A percentile compares a stretch with the other conserved stretches of the same genome.
Conservation (phyloP, 2,888 invertebrate species). For the Cryptosula pallasiana region DNA sequence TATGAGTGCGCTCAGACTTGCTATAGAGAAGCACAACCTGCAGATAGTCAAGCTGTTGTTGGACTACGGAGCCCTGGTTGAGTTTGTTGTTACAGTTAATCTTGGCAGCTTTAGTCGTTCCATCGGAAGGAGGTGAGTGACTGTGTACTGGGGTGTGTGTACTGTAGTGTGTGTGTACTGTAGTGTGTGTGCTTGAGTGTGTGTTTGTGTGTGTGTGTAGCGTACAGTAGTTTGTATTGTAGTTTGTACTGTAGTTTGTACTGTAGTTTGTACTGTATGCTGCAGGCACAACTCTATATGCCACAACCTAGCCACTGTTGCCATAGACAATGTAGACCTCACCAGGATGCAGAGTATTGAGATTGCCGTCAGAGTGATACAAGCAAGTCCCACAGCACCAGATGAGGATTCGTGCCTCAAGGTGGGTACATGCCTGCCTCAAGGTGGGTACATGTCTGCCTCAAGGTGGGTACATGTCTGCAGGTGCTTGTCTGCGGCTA, state of each 20-base stretch:
- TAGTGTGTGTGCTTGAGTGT: too few species aligned
- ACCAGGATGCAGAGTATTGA: background rate
- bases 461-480: conserved; percentile 11
- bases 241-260: too few species aligned
- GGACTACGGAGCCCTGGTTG: conserved; percentile 15
- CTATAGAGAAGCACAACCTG: conserved; percentile 24
- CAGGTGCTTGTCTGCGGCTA: too few species aligned
- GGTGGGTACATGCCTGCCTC: conserved; percentile 6
- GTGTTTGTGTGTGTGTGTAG: too few species aligned
- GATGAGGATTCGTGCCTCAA: conserved; percentile 21
- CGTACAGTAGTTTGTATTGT: too few species aligned
- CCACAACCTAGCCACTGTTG: conserved; percentile 22
- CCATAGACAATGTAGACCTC: conserved; percentile 15
- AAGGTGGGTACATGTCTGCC: conserved; percentile 6
- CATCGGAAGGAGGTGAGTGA: background rate
- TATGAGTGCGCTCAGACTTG: conserved; percentile 19
- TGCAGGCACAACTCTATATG: conserved; percentile 1
- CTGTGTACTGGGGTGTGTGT: too few species aligned
- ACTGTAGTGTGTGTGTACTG: too few species aligned
- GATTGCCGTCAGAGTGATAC: conserved; percentile 7
- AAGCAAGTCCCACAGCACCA: conserved; percentile 1
- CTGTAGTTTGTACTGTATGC: too few species aligned
- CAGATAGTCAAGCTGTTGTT: conserved; percentile 13
- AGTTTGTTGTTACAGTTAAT: conserved; percentile 21
- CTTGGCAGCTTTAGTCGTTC: conserved; percentile 11